These are phyloP conservation scores for Brachypteracias leptosomus DNA, from an alignment of 2,113 vertebrate species.

Conservation along the genomic window DNA sequence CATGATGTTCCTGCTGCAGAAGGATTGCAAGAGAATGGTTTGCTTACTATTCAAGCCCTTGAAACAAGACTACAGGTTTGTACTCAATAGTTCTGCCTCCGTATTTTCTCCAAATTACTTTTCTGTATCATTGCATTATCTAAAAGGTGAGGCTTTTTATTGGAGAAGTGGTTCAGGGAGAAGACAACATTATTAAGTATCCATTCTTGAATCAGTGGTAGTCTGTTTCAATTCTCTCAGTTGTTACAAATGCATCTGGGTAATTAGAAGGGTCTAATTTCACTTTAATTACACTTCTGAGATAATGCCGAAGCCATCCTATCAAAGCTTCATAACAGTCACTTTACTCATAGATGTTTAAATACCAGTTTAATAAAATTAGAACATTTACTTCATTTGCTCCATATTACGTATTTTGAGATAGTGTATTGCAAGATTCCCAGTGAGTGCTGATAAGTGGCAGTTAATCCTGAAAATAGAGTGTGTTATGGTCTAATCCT, in stretches of 20 bases:
- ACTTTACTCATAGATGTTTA: neutral
- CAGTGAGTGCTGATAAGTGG: neutral
- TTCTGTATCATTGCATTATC: neutral
- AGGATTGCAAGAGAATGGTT: slow-evolving; percentile 71
- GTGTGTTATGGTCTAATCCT: neutral
- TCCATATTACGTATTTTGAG: neutral
- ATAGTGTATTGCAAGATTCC: neutral
- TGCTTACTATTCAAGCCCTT: slow-evolving; percentile 81
- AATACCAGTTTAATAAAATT: neutral
- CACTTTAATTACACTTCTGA: neutral
- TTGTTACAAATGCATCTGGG: neutral
- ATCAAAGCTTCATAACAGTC: neutral
- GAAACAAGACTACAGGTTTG: slow-evolving; percentile 87
- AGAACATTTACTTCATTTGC: neutral
- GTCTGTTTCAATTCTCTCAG: neutral
- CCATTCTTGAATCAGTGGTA: neutral
- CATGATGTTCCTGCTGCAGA: slow-evolving; percentile 26
- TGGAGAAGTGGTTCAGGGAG: neutral
- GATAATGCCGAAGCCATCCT: neutral
- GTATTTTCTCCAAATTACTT: neutral
- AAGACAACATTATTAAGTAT: neutral
- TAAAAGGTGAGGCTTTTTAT: neutral
- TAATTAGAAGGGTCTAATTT: neutral
- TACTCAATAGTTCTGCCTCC: neutral
- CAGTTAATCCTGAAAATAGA: neutral